phyloP scores from a whole-genome alignment of 2,113 vertebrate species.

The Setophaga coronata region DNA sequence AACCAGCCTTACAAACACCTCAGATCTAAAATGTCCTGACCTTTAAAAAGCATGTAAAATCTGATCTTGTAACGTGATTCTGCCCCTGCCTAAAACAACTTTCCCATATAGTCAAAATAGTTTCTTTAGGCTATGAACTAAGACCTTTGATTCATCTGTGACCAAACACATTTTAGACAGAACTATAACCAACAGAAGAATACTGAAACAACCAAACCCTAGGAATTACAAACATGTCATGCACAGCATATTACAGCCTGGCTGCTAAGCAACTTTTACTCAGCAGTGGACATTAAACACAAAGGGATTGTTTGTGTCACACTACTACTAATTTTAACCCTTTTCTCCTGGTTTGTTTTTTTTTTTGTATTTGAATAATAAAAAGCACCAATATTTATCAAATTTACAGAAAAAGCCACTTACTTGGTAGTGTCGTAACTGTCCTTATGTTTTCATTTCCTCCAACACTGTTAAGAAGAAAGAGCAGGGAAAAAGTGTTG shows the following conservation, averaged over 20 bases:
- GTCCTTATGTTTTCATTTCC: constrained; percentile 71
- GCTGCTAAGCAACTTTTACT: background rate
- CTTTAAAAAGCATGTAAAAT: background rate
- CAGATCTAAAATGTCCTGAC: background rate
- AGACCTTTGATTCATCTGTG: background rate
- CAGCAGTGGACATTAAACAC: background rate
- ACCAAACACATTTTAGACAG: background rate
- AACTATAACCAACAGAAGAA: background rate
- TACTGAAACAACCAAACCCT: background rate
- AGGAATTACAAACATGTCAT: background rate
- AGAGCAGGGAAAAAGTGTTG: background rate
- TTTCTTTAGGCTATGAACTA: background rate
- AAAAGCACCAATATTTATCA: background rate
- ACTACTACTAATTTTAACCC: background rate
- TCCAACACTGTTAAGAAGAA: constrained; percentile 61
- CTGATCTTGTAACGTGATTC: background rate
- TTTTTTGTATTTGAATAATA: background rate
- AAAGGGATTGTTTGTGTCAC: background rate
- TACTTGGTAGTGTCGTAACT: constrained; percentile 75
- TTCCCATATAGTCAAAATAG: background rate
- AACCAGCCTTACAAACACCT: background rate
- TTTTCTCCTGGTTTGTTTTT: too few relatives aligned
- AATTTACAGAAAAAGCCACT: background rate
- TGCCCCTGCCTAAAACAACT: background rate
- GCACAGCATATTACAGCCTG: background rate